Evolutionary conservation across 64 coral and sea anemone species (phyloP), one percentile per base, ranked within the genome.

Genomic region (Acropora tenuis): DNA sequence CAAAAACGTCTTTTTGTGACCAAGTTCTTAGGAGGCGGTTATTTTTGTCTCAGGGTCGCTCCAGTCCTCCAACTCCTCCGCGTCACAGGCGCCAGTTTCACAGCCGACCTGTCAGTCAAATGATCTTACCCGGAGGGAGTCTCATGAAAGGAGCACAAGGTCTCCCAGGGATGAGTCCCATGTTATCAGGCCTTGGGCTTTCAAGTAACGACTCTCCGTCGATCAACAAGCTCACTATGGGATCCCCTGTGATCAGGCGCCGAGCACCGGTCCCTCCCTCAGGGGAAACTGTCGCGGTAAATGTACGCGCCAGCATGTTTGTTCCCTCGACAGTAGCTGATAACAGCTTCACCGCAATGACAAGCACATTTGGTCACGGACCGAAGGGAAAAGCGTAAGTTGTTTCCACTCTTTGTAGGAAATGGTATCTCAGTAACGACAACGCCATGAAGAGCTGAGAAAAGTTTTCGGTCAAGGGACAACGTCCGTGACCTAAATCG

Each of bases 41-140:
- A 43, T 1, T 87, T 5, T 53, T 3, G n/a, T 78, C 47, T 43
- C 48, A 97, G 95, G 67, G 50, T 55, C 84, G 73, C 41, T 46
- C 81, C 44, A 84, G 84, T 83, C 95, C 95, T 20, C 95, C 95
- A 15, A 97, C 95, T 1, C 95, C 95, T 43, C 95, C 95, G 12
- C 92, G 95, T 18, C 95, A 97, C 49, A 88, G 95, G 11, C 95
- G 92, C 2, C 78, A 87, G 16, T 88, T 97, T 61, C 95, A 92
- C 4, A 47, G 88, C 5, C 81, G 95, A 65, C 95, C 95, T 5
- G 92, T 97, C 76, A 97, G 95, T 75, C 95, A 97, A 89, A 93
- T 97, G 85, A 86, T 96, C 17, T 19, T 80, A 12, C 92, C 92
- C 1, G 83, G 88, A 50, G 65, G 57, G 7, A 80, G 83, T 4